phyloP scores from a whole-genome alignment of 1,140 invertebrate genomes.

The Onthophagus taurus region DNA sequence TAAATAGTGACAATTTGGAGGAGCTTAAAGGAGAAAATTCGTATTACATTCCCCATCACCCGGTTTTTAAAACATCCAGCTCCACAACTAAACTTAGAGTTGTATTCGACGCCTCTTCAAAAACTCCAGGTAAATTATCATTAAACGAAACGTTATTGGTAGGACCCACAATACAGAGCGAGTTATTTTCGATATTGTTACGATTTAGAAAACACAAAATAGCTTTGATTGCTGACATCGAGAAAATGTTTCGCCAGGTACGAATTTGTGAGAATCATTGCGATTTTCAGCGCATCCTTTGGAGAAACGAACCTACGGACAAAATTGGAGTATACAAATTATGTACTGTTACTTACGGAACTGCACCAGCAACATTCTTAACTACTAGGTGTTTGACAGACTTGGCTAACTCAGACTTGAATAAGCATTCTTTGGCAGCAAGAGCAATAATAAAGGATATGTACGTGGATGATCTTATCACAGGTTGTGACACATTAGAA shows the following conservation, averaged over 20 bases:
- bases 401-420: too few relatives aligned
- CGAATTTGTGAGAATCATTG: slow-evolving; percentile 14
- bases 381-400: slow-evolving; percentile 26
- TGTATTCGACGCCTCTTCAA: slow-evolving; percentile 21
- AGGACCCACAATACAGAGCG: slow-evolving; percentile 21
- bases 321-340: slow-evolving; percentile 12
- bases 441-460: too few relatives aligned
- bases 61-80: slow-evolving; percentile 28
- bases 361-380: slow-evolving; percentile 15
- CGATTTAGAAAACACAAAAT: slow-evolving; percentile 33
- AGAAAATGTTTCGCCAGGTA: slow-evolving; percentile 37
- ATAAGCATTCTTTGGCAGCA: too few relatives aligned
- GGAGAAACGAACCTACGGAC: slow-evolving; percentile 23
- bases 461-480: too few relatives aligned
- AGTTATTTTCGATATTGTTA: slow-evolving; percentile 30
- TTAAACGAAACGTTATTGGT: slow-evolving; percentile 21
- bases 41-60: slow-evolving; percentile 28
- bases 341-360: slow-evolving; percentile 19
- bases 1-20: too few relatives aligned
- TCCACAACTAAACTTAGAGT: slow-evolving; percentile 30
- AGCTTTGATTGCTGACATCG: slow-evolving; percentile 35
- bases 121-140: slow-evolving; percentile 19
- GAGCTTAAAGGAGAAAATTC: neutral
- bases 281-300: slow-evolving; percentile 36
- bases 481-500: too few relatives aligned